Evolutionary conservation across 2,797 vertebrate species (phyloP).

Genomic region (Apogon hyalosoma): DNA sequence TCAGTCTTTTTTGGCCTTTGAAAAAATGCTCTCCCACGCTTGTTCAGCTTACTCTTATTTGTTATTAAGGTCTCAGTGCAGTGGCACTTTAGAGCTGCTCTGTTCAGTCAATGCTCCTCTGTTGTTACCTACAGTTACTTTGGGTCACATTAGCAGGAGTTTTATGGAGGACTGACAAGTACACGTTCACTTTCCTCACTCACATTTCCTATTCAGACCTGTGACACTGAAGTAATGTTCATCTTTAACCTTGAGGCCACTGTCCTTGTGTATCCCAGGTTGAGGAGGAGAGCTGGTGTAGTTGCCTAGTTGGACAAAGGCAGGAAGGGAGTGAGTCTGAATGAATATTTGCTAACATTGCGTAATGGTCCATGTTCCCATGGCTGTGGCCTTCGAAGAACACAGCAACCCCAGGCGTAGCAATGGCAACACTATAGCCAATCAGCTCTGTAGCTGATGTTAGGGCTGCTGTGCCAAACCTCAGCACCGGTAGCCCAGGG

Average conservation of each 20-base stretch:
- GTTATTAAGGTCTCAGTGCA: slow-evolving; percentile 1
- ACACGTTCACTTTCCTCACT: slow-evolving; percentile 18
- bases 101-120: slow-evolving; percentile 3
- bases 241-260: slow-evolving; percentile 29
- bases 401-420: slow-evolving; percentile 64
- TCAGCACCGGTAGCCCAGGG: slow-evolving; percentile 52
- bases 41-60: slow-evolving; percentile 14
- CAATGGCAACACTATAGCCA: slow-evolving; percentile 52
- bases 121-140: slow-evolving; percentile 25
- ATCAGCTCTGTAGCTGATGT: slow-evolving; percentile 58
- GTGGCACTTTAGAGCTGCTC: slow-evolving; percentile 17
- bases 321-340: slow-evolving; percentile 87
- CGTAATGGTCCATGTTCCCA: slow-evolving; percentile 82
- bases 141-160: slow-evolving; percentile 6
- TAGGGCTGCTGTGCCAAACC: slow-evolving; percentile 58
- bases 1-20: not conserved
- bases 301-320: slow-evolving; percentile 79
- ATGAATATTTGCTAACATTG: slow-evolving; percentile 84
- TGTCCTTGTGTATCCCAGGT: slow-evolving; percentile 58
- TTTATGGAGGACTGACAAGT: not conserved
- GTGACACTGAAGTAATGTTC: slow-evolving; percentile 22
- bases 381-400: slow-evolving; percentile 79
- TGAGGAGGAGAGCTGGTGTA: slow-evolving; percentile 49
- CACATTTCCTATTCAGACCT: slow-evolving; percentile 23
- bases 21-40: not conserved